Evolutionary conservation across 2,797 vertebrate genomes (phyloP).

Genomic region (Leontopithecus rosalia): DNA sequence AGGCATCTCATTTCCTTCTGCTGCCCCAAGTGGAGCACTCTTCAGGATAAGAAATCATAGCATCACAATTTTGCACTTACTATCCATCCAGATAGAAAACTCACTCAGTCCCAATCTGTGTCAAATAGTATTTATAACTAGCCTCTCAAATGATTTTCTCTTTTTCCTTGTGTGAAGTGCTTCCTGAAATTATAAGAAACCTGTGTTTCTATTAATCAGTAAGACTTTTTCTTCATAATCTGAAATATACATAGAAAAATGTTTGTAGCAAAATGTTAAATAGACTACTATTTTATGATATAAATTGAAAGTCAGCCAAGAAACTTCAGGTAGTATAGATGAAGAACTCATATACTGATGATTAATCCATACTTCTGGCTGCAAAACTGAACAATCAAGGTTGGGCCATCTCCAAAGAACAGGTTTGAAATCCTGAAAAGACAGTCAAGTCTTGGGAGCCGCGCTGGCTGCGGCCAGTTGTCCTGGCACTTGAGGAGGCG

Average conservation of each 20-base stretch:
- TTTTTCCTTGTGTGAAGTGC: not conserved
- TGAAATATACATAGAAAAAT: slow-evolving; percentile 52
- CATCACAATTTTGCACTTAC: not conserved
- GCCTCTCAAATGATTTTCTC: not conserved
- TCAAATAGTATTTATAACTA: not conserved
- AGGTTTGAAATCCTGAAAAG: slow-evolving; percentile 28
- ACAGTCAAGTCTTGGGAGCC: not conserved
- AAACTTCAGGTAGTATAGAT: not conserved
- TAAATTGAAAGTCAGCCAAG: slow-evolving; percentile 26
- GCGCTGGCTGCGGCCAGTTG: too few relatives aligned
- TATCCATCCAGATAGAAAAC: not conserved
- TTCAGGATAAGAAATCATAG: not conserved
- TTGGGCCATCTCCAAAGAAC: slow-evolving; percentile 28
- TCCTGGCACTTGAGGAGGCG: too few relatives aligned
- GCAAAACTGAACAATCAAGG: slow-evolving; percentile 22
- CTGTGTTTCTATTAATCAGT: not conserved
- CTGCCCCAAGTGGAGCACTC: not conserved
- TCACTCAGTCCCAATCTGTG: not conserved
- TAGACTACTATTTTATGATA: not conserved
- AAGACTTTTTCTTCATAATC: not conserved
- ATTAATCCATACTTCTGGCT: slow-evolving; percentile 35
- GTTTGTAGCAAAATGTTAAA: slow-evolving; percentile 35
- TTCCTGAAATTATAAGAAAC: slow-evolving; percentile 24
- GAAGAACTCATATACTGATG: not conserved
- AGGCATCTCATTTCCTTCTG: not conserved